Base-by-base conservation (phyloP, 2,888 invertebrate genomes). In the Saturnia japonica region DNA sequence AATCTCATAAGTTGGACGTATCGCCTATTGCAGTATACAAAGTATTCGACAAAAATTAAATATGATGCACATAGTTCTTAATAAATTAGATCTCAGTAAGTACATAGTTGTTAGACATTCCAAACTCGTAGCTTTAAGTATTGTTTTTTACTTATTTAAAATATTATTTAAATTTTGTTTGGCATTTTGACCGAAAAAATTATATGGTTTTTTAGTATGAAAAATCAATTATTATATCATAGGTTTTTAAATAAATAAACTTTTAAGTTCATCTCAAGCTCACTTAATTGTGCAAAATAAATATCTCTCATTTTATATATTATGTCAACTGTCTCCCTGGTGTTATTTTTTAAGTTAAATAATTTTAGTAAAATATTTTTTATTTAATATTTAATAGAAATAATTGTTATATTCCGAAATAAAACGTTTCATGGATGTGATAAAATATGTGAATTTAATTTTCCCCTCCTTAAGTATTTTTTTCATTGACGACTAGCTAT, bases 401-500 rank as follows among this genome's bases (percentile, higher is more conserved):
- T 72, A 70, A 62, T 71, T 25, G 71, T 70, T 71, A 62, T 62
- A 62, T 62, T 62, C 62, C 62, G 28, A 34, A 62, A 62, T 62
- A 62, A 62, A 62, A 34, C 47, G 68, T n/a, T n/a, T 54, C 16
- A n/a, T 34, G 28, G 12, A 62, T 62, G 62, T 62, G 62, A 62
- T 28, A 0, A 54, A 22, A 43, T 8, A 43, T 43, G 43, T 12
- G 9, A 12, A 1, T 43, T 8, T 43, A 9, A 43, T 43, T 43
- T n/a, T 43, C 14, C 43, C 43, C 9, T 16, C 47, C 19, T 47
- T 47, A 47, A 47, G 19, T 47, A 16, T 16, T 47, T 47, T 47
- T 47, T 19, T 47, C n/a, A n/a, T n/a, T n/a, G n/a, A n/a, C n/a
- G n/a, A n/a, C n/a, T n/a, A n/a, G n/a, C n/a, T n/a, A n/a, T n/a